phyloP scores from a whole-genome alignment of 2,113 vertebrate species.

The Pseudopodoces humilis region DNA sequence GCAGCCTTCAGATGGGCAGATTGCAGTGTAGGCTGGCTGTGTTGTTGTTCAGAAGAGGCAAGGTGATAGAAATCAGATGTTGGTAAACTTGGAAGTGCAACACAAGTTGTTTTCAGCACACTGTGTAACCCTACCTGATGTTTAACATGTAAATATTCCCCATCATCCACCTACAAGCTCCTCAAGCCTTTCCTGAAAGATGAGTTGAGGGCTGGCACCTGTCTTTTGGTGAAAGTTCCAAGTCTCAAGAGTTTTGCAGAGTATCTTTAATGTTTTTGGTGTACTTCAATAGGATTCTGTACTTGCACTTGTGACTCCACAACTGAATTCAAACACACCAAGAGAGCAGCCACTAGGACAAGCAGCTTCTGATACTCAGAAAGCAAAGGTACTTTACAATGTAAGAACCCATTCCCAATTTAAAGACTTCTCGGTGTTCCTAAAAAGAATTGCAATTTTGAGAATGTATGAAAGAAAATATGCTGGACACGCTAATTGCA shows the following conservation, averaged over 20 bases:
- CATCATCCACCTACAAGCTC: not conserved
- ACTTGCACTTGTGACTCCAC: not conserved
- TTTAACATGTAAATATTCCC: slow-evolving; percentile 19
- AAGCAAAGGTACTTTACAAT: slow-evolving; percentile 20
- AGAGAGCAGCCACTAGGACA: not conserved
- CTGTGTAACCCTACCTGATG: not conserved
- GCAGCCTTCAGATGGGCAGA: not conserved
- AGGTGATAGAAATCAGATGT: slow-evolving; percentile 22
- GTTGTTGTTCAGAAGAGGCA: not conserved
- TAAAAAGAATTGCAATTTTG: slow-evolving; percentile 61
- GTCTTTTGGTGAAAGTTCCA: not conserved
- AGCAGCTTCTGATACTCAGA: slow-evolving; percentile 31
- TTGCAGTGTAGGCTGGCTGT: not conserved
- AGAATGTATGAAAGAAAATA: slow-evolving; percentile 58
- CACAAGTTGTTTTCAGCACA: not conserved
- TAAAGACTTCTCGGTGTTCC: not conserved
- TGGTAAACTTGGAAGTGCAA: slow-evolving; percentile 25
- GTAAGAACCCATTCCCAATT: slow-evolving; percentile 26
- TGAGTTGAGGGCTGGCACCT: not conserved
- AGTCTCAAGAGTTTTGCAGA: not conserved
- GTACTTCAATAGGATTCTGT: slow-evolving; percentile 23
- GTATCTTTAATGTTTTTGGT: not conserved
- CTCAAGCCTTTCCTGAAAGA: not conserved
- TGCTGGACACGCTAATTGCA: slow-evolving; percentile 73
- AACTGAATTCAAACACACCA: slow-evolving; percentile 9